A percentile compares a stretch with the other conserved stretches of the same genome.
phyloP scores from a whole-genome alignment of 2,797 vertebrate genomes.

The Ibycter americanus region DNA sequence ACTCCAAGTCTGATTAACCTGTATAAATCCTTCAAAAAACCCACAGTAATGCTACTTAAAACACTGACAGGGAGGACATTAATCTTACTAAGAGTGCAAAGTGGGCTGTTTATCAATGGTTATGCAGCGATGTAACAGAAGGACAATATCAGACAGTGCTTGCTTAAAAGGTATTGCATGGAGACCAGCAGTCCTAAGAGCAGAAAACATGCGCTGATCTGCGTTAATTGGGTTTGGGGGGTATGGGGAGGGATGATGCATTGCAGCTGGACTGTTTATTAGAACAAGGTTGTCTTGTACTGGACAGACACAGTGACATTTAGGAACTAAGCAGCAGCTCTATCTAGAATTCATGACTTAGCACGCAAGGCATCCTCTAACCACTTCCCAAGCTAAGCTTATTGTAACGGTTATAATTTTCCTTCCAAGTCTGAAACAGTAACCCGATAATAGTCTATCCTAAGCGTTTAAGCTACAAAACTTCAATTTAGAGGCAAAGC shows the following conservation, averaged over 20 bases:
- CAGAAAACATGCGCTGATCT: neutral
- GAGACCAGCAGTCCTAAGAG: neutral
- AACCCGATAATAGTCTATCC: neutral
- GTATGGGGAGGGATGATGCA: neutral
- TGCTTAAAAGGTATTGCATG: neutral
- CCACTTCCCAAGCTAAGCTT: neutral
- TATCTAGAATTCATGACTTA: neutral
- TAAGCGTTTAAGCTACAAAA: neutral
- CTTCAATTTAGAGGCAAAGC: neutral
- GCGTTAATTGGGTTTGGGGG: neutral
- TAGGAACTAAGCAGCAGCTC: neutral
- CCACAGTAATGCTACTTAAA: neutral
- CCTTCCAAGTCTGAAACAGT: neutral
- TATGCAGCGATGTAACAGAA: neutral
- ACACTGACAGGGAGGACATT: neutral
- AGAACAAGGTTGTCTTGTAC: neutral
- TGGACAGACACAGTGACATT: fast-evolving
- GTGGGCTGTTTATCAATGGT: neutral
- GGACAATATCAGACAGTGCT: neutral
- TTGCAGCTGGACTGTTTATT: neutral
- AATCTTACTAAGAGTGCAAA: neutral
- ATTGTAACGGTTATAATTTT: neutral
- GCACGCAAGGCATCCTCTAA: neutral
- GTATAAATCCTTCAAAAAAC: neutral
- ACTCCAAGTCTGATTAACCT: neutral